Conservation (phyloP, 2,113 vertebrate genomes). For the Gnathonemus longibarbis region DNA sequence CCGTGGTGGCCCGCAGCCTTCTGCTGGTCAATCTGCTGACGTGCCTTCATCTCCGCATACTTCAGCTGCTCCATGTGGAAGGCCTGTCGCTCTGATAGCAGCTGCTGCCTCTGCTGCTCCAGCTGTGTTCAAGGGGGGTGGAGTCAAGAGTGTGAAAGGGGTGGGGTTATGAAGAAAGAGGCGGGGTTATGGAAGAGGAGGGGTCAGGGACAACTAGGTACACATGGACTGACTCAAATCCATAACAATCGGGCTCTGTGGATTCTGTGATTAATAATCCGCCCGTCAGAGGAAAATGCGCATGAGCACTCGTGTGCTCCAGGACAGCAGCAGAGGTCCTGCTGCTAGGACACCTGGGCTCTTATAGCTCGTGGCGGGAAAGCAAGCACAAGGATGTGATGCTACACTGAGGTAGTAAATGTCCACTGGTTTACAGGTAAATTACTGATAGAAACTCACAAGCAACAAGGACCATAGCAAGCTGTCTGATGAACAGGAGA, state of each 20-base stretch:
- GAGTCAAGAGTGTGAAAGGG: not conserved
- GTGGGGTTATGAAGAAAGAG: not conserved
- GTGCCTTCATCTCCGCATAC: conserved; percentile 86
- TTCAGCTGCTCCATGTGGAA: conserved; percentile 99
- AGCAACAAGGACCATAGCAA: not conserved
- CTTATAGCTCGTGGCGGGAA: not conserved
- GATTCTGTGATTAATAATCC: not conserved
- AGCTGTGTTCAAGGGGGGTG: conserved; percentile 51
- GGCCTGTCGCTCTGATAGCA: conserved; percentile 89
- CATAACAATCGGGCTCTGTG: not conserved
- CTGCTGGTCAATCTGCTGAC: conserved; percentile 92
- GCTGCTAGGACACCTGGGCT: not conserved
- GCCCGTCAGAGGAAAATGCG: not conserved
- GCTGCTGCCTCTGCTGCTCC: conserved; percentile 93
- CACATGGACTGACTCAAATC: not conserved
- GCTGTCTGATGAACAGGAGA: not conserved
- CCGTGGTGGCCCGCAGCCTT: conserved; percentile 48
- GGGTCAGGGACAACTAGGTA: not conserved
- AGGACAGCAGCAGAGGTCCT: not conserved
- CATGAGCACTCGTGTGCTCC: not conserved
- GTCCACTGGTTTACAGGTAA: not conserved
- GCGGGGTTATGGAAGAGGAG: not conserved
- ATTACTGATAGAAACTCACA: not conserved
- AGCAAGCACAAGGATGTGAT: not conserved
- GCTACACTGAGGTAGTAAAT: not conserved